Percentiles rank a stretch among this genome's conserved stretches.
These are phyloP conservation scores for Esox masquinongy DNA, from an alignment of 2,797 vertebrate genomes.

Conservation along the genomic window DNA sequence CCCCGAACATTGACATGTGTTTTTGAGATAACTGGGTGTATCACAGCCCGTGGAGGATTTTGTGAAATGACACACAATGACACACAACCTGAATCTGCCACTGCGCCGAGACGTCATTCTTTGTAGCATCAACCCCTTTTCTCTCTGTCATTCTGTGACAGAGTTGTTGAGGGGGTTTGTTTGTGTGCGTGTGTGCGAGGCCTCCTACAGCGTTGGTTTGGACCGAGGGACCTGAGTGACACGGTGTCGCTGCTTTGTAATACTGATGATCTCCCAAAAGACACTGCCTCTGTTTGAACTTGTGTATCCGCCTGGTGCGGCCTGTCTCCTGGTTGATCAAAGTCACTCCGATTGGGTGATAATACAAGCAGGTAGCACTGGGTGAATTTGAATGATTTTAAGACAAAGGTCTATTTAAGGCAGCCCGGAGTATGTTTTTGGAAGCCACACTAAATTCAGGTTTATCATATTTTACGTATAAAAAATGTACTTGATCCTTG, in stretches of 20 bases:
- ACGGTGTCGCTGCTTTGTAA: background rate
- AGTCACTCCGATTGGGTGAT: background rate
- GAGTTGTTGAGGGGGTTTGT: slow-evolving; percentile 7
- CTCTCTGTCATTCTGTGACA: slow-evolving; percentile 36
- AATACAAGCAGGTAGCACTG: background rate
- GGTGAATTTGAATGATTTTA: background rate
- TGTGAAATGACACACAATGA: slow-evolving; percentile 8
- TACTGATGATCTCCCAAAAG: slow-evolving; percentile 1
- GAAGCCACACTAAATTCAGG: background rate
- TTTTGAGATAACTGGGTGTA: background rate
- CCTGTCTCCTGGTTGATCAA: slow-evolving; percentile 6
- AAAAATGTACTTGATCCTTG: background rate
- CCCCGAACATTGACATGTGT: background rate
- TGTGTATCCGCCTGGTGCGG: background rate
- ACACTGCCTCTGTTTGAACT: background rate
- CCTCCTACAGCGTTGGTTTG: slow-evolving; percentile 16
- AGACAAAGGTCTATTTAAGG: background rate
- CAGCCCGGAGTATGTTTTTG: background rate
- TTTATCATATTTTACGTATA: background rate
- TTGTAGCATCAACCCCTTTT: slow-evolving; percentile 33
- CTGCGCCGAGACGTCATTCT: slow-evolving; percentile 14
- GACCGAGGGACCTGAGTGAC: slow-evolving; percentile 16
- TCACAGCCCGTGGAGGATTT: background rate
- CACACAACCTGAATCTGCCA: slow-evolving; percentile 27
- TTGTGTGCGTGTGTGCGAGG: slow-evolving; percentile 12